phyloP scores from a whole-genome alignment of 2,113 vertebrate species.

The Nothocercus nigrocapillus region DNA sequence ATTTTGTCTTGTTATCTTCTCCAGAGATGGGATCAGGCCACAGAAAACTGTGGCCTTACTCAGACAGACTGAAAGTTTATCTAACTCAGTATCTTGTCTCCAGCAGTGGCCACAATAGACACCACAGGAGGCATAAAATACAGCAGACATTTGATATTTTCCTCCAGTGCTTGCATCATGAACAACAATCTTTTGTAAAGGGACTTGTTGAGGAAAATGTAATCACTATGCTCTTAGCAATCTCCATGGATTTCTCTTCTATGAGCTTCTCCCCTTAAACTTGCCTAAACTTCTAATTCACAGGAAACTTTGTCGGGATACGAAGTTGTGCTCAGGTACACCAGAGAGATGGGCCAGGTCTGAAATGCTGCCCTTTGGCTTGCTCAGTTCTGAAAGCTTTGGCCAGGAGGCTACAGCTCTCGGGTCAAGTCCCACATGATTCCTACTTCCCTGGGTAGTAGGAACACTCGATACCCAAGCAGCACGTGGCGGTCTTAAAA shows the following conservation, averaged over 20 bases:
- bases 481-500: not conserved
- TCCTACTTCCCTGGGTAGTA: not conserved
- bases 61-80: not conserved
- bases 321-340: not conserved
- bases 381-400: not conserved
- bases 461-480: not conserved
- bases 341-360: not conserved
- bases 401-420: not conserved
- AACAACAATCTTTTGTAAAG: not conserved
- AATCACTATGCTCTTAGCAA: not conserved
- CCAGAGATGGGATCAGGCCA: not conserved
- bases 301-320: not conserved
- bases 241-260: not conserved
- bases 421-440: not conserved
- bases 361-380: rapidly evolving
- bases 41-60: not conserved
- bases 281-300: not conserved
- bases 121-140: not conserved
- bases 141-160: not conserved
- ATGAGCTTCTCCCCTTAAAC: not conserved
- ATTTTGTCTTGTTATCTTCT: not conserved
- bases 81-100: not conserved
- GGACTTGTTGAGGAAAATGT: not conserved
- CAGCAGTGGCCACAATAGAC: not conserved
- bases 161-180: not conserved